A percentile compares a stretch with the other conserved stretches of the same genome.
Conservation (phyloP, 2,888 invertebrate genomes). For the Poecilobothrus nobilitatus region DNA sequence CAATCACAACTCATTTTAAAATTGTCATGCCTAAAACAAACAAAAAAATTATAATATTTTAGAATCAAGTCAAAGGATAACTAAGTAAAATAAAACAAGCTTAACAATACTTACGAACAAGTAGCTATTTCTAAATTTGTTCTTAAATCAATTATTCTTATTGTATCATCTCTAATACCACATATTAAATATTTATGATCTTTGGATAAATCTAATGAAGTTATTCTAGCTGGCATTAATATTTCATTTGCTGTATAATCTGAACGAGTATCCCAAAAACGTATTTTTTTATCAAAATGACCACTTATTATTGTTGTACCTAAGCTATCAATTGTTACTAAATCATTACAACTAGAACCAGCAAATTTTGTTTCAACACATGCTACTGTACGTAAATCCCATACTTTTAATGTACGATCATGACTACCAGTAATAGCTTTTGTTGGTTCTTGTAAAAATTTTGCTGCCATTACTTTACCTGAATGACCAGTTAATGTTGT, state of each 20-base stretch:
- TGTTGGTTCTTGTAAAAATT: conserved; percentile 83
- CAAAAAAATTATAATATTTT: conserved; percentile 10
- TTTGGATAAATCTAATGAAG: conserved; percentile 86
- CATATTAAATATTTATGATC: conserved; percentile 84
- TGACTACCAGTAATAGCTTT: conserved; percentile 97
- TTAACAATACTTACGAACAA: conserved; percentile 72
- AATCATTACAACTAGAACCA: conserved; percentile 93
- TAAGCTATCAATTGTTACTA: conserved; percentile 76
- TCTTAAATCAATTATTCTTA: conserved; percentile 88
- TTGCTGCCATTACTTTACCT: conserved; percentile 94
- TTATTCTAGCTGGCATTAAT: conserved; percentile 83
- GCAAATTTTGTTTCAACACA: conserved; percentile 93
- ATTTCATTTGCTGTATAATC: conserved; percentile 82
- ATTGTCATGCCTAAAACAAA: conserved; percentile 70
- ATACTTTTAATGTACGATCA: conserved; percentile 95
- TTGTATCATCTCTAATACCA: conserved; percentile 90
- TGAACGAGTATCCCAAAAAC: conserved; percentile 93
- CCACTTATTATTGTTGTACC: conserved; percentile 91
- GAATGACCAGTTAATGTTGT: conserved; percentile 60
- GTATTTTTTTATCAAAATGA: conserved; percentile 93
- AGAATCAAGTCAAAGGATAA: too few relatives aligned
- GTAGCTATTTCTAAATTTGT: conserved; percentile 86
- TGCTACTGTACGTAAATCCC: conserved; percentile 89
- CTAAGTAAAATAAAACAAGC: background rate
- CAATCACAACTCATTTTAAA: conserved; percentile 95